These are phyloP conservation scores for Paedocypris sp. DNA, from an alignment of 2,113 vertebrate genomes.

Conservation along the genomic window DNA sequence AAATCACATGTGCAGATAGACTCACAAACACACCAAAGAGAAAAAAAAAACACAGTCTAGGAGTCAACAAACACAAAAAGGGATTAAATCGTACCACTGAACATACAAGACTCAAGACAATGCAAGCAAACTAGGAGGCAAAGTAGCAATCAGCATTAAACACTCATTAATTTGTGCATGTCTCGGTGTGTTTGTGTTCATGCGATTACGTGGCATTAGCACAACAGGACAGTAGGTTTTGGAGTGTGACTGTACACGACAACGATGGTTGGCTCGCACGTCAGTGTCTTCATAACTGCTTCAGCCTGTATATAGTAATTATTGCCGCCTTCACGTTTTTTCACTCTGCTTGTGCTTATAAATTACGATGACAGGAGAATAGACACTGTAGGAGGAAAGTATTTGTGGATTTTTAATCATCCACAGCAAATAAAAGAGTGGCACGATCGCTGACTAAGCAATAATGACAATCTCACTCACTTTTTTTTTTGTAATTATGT, in stretches of 20 bases:
- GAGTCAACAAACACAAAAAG: background rate
- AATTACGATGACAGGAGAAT: constrained; percentile 11
- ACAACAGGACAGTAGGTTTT: constrained; percentile 12
- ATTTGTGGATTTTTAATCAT: constrained; percentile 20
- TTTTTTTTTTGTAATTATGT: too few relatives aligned
- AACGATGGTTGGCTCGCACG: constrained; percentile 6
- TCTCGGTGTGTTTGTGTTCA: constrained; percentile 19
- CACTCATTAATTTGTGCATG: constrained; percentile 13
- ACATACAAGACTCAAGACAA: constrained; percentile 14
- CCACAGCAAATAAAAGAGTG: constrained; percentile 20
- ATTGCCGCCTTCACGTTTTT: constrained; percentile 3
- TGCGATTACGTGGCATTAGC: constrained; percentile 7
- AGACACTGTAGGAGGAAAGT: constrained; percentile 30
- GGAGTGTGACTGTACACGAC: constrained; percentile 2
- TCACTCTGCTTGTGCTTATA: constrained; percentile 12
- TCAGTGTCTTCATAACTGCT: constrained; percentile 1
- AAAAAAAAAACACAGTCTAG: background rate
- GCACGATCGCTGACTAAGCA: constrained; percentile 23
- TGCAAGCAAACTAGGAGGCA: background rate
- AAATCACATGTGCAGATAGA: background rate
- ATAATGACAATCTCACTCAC: too few relatives aligned
- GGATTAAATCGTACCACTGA: background rate
- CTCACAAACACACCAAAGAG: background rate
- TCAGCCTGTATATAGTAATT: constrained; percentile 2
- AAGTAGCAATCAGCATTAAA: background rate